These are phyloP conservation scores for Peromyscus maniculatus DNA, from an alignment of 2,113 vertebrate species.

Conservation along the genomic window DNA sequence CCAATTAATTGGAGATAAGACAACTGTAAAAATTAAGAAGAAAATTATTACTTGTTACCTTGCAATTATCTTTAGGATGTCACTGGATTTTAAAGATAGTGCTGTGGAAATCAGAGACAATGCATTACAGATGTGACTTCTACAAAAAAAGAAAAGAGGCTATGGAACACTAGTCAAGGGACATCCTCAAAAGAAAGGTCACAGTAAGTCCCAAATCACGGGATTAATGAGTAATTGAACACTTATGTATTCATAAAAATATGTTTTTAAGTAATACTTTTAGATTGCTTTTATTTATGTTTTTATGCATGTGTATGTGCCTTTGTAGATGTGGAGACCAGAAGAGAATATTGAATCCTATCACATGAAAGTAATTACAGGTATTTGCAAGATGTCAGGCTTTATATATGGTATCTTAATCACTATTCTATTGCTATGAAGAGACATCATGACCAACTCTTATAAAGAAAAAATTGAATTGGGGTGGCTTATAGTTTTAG, in stretches of 20 bases:
- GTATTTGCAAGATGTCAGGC: neutral
- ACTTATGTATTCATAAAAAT: slow-evolving; percentile 17
- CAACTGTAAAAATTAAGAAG: slow-evolving; percentile 35
- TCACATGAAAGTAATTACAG: neutral
- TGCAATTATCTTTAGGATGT: slow-evolving; percentile 47
- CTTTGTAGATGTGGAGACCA: neutral
- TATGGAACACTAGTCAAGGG: neutral
- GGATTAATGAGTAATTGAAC: neutral
- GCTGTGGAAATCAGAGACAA: neutral
- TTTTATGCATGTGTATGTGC: neutral
- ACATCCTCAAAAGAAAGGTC: slow-evolving; percentile 17
- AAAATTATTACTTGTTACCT: slow-evolving; percentile 40
- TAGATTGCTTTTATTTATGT: neutral
- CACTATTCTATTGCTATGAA: neutral
- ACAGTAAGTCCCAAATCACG: slow-evolving; percentile 21
- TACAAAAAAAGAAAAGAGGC: neutral
- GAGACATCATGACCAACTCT: neutral
- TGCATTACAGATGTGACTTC: neutral
- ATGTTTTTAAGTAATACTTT: neutral
- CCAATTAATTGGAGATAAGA: slow-evolving; percentile 31
- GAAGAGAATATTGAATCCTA: neutral
- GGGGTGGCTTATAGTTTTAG: neutral
- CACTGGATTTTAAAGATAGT: slow-evolving; percentile 17
- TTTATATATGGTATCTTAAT: neutral
- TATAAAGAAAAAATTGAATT: neutral